These are phyloP conservation scores for Mohoua ochrocephala DNA, from an alignment of 2,113 vertebrate genomes.

Conservation along the genomic window DNA sequence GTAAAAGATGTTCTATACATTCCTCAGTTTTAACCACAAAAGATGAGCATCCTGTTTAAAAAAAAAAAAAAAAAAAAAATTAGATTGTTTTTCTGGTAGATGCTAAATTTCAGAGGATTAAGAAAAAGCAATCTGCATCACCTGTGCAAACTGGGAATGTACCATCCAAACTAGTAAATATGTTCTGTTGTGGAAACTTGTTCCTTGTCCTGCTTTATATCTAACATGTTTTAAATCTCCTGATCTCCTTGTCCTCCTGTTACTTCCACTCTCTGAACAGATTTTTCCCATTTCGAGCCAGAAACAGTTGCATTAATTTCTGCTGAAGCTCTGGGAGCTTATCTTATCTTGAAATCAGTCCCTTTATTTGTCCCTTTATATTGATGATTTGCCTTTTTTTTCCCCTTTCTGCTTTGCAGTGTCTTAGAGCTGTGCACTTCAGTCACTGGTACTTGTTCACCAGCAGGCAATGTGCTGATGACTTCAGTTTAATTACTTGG, in stretches of 20 bases:
- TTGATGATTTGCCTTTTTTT: neutral
- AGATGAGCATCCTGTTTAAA: neutral
- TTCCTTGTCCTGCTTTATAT: neutral
- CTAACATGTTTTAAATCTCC: neutral
- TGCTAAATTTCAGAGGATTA: neutral
- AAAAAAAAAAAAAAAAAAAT: neutral
- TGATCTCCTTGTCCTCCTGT: neutral
- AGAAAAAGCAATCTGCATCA: neutral
- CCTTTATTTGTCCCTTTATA: neutral
- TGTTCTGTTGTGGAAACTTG: neutral
- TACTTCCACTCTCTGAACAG: neutral
- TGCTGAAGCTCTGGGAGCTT: neutral
- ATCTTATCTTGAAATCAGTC: neutral
- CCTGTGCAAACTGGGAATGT: neutral
- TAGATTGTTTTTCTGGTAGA: neutral
- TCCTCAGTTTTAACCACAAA: neutral
- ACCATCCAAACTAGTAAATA: neutral
- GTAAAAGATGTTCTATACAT: neutral
- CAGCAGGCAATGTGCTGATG: neutral
- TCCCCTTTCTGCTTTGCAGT: neutral
- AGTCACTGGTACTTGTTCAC: neutral
- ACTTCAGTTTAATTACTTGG: neutral
- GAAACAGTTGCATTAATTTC: neutral
- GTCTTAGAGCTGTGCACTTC: neutral
- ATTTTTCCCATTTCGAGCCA: neutral